A percentile compares a stretch with the other conserved stretches of the same genome.
Evolutionary conservation across 2,888 invertebrate genomes (phyloP).

Genomic region (Drosophila neotestacea): DNA sequence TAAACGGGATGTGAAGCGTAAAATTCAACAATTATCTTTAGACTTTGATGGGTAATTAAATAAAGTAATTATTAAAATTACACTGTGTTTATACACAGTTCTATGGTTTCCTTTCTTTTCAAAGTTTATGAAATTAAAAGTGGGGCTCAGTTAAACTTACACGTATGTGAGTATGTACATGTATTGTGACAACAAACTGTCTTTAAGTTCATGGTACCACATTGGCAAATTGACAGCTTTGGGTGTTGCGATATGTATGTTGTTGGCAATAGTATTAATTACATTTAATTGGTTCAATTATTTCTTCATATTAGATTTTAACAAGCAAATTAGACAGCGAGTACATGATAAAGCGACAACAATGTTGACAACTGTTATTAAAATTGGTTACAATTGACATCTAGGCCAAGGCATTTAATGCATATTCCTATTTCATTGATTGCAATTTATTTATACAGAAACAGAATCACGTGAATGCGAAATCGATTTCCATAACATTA

Average conservation of each 20-base stretch:
- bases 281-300: slow-evolving; percentile 14
- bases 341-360: neutral
- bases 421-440: neutral
- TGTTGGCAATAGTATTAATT: slow-evolving; percentile 1
- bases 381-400: neutral
- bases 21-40: neutral
- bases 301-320: neutral
- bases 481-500: neutral
- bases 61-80: neutral
- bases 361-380: slow-evolving; percentile 2
- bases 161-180: neutral
- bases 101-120: neutral
- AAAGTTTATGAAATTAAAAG: neutral
- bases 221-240: slow-evolving; percentile 1
- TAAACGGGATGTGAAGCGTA: neutral
- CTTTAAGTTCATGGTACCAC: neutral
- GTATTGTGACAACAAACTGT: neutral
- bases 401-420: neutral
- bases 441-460: neutral
- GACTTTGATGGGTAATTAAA: neutral
- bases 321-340: neutral
- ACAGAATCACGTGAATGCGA: neutral
- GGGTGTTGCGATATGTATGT: neutral
- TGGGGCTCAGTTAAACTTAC: neutral
- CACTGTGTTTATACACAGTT: neutral